Base-by-base conservation (phyloP, 2,888 invertebrate genomes). In the Drosophila atripex region DNA sequence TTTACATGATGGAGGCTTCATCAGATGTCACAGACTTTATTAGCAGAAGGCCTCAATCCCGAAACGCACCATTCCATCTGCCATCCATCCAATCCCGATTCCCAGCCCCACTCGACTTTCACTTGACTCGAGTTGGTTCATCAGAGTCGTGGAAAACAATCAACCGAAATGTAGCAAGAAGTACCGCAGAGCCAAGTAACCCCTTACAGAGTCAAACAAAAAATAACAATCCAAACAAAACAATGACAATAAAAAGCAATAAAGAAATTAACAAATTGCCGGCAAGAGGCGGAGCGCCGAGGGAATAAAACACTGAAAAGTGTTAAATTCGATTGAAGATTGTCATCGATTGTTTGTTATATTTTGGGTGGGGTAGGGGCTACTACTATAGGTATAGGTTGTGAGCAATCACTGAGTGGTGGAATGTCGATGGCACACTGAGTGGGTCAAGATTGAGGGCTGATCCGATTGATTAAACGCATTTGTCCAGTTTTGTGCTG, bases 201-300 rank as follows among this genome's bases (percentile, higher is more conserved):
- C 75, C 78, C 12, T 30, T 9, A 9, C n/a, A 30, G 30, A 30
- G 30, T 69, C 68, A 38, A 63, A 56, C 50, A 55, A 47, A 41
- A 18, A 18, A 52, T 28, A 57, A 39, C 43, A 38, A 55, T 28
- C 28, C 49, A 35, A 39, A 59, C 58, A 66, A 68, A 84, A 76
- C 75, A 73, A 78, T 65, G 76, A 88, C 82, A 80, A 85, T 82
- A 83, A 82, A 87, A 85, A 73, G 53, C 88, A 85, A 88, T 85
- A 88, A 87, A 85, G 87, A 85, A 88, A 88, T 87, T 88, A 85
- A 88, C 86, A 88, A 85, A 88, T 78, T 86, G 64, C 72, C 63
- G 59, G 39, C 66, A 18, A 60, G 47, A 32, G 35, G 39, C n/a
- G 35, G n/a, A 28, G n/a, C 25, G 41, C n/a, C 38, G 18, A 23